Conservation (phyloP, 2,797 vertebrate species). For the Anguilla pacifica region DNA sequence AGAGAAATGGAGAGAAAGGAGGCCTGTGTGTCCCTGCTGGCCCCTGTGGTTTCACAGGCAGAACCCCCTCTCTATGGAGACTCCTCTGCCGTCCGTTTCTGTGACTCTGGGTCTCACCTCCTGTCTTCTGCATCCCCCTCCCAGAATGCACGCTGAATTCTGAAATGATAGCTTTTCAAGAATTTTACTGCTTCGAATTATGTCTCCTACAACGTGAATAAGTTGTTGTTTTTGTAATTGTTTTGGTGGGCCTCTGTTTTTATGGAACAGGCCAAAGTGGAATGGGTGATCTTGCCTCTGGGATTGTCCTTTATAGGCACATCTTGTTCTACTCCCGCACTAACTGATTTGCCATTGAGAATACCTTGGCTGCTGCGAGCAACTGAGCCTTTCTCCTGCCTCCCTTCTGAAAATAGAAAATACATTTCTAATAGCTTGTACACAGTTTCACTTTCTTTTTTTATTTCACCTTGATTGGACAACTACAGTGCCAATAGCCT, state of each 20-base stretch:
- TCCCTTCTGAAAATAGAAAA: not conserved
- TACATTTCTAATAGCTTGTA: not conserved
- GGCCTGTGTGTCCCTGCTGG: not conserved
- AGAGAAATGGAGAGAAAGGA: not conserved
- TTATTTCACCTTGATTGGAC: conserved; percentile 21
- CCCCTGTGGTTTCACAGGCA: not conserved
- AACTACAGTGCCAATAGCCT: conserved; percentile 26
- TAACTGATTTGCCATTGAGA: not conserved
- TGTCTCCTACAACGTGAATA: not conserved
- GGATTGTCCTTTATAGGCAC: not conserved
- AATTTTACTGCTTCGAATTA: not conserved
- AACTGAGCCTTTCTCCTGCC: not conserved
- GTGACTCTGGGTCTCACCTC: not conserved
- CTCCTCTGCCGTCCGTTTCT: not conserved
- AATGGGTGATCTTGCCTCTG: not conserved
- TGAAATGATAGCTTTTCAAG: not conserved
- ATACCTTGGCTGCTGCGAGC: not conserved
- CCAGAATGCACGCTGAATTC: not conserved
- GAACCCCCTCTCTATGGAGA: not conserved
- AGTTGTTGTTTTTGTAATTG: no score
- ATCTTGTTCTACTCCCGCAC: not conserved
- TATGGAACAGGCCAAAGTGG: not conserved
- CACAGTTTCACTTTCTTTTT: not conserved
- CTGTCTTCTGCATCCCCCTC: not conserved
- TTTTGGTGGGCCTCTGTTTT: not conserved